A percentile compares a stretch with the other conserved stretches of the same genome.
These are phyloP conservation scores for Strix aluco DNA, from an alignment of 2,113 vertebrate species.

Conservation along the genomic window DNA sequence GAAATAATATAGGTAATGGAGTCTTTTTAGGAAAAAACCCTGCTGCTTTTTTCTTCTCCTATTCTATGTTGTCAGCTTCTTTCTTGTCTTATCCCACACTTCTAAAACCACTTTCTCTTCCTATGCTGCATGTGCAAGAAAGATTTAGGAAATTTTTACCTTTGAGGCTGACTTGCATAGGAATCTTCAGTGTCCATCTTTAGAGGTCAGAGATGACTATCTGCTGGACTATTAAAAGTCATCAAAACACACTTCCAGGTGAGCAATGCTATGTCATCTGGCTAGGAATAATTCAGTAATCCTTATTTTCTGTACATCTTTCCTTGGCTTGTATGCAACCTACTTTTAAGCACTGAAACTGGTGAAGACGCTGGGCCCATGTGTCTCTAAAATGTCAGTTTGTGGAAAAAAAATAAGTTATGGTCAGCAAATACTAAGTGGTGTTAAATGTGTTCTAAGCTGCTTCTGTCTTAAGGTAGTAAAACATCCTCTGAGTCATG, in stretches of 20 bases:
- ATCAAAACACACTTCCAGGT: background rate
- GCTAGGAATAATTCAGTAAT: background rate
- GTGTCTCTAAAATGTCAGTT: background rate
- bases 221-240: background rate
- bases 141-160: background rate
- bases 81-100: background rate
- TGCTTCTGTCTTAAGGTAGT: background rate
- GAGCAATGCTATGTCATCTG: background rate
- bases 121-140: background rate
- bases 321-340: background rate
- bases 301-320: background rate
- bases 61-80: background rate
- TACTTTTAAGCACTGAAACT: background rate
- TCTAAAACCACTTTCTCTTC: background rate
- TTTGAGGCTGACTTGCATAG: background rate
- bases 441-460: background rate
- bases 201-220: background rate
- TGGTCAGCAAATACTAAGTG: background rate
- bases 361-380: background rate
- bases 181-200: background rate
- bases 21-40: background rate
- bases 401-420: rapidly evolving
- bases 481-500: background rate
- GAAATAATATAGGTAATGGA: background rate
- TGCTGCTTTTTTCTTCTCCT: background rate